Percentiles rank a stretch among this genome's conserved stretches.
These are phyloP conservation scores for Melanostoma scalare DNA, from an alignment of 2,888 invertebrate genomes.

Conservation along the genomic window DNA sequence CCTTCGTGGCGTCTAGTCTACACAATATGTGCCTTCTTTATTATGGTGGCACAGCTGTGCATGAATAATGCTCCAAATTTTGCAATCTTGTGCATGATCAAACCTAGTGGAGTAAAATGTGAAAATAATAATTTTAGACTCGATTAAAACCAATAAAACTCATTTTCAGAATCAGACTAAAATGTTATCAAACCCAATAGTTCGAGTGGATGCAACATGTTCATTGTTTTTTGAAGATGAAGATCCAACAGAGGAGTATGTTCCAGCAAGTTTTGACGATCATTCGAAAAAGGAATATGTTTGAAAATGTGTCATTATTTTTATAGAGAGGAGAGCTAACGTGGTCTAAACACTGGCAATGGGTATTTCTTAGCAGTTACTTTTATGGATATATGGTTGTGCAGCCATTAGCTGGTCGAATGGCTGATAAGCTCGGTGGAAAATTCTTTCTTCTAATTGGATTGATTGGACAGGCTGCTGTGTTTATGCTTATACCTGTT, in stretches of 20 bases:
- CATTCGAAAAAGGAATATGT: background rate
- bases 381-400: slow-evolving; percentile 83
- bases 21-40: slow-evolving; percentile 80
- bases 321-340: slow-evolving; percentile 81
- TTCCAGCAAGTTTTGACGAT: slow-evolving; percentile 58
- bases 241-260: slow-evolving; percentile 31
- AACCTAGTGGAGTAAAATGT: slow-evolving; percentile 76
- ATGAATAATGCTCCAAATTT: slow-evolving; percentile 83
- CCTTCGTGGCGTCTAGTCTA: slow-evolving; percentile 80
- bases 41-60: slow-evolving; percentile 79
- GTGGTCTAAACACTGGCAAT: slow-evolving; percentile 83
- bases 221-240: slow-evolving; percentile 28
- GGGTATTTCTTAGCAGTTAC: slow-evolving; percentile 83
- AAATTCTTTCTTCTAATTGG: slow-evolving; percentile 80
- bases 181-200: background rate
- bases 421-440: slow-evolving; percentile 81
- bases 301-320: slow-evolving; percentile 43
- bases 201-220: slow-evolving; percentile 11
- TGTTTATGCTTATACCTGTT: slow-evolving; percentile 82
- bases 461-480: slow-evolving; percentile 78
- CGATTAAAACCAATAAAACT: background rate
- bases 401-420: slow-evolving; percentile 80
- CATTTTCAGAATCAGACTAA: slow-evolving; percentile 37
- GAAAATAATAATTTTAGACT: background rate
- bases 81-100: slow-evolving; percentile 84